These are phyloP conservation scores for Hybognathus amarus DNA, from an alignment of 2,797 vertebrate genomes.

Conservation along the genomic window DNA sequence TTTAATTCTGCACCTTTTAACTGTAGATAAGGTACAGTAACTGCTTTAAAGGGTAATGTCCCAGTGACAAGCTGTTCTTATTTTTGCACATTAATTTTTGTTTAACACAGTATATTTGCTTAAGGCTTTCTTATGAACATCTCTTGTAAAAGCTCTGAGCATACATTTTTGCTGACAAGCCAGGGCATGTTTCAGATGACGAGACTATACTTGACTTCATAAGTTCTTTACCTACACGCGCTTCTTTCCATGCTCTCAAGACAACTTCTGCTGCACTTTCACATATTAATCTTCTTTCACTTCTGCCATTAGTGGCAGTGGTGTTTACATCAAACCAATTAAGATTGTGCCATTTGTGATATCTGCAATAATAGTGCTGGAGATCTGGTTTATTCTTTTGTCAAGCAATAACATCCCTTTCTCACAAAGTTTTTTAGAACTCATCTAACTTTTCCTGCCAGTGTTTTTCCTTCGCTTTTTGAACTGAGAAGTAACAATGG, in stretches of 20 bases:
- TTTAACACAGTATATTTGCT: not conserved
- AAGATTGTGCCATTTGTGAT: not conserved
- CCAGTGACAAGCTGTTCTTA: not conserved
- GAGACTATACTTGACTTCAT: not conserved
- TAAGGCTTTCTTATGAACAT: not conserved
- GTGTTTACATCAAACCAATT: not conserved
- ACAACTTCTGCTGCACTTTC: not conserved
- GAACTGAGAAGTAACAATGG: not conserved
- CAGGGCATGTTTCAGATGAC: not conserved
- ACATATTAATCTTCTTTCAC: not conserved
- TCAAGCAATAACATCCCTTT: not conserved
- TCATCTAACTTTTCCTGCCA: not conserved
- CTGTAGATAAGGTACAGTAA: not conserved
- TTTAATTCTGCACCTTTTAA: not conserved
- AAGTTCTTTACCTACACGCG: conserved; percentile 16
- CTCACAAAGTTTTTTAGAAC: not conserved
- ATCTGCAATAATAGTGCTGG: not conserved
- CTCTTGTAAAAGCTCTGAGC: not conserved
- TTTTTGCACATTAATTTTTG: not conserved
- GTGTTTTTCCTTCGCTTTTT: conserved; percentile 7
- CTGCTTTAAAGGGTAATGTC: not conserved
- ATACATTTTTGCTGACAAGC: conserved; percentile 7
- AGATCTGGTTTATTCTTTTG: not conserved
- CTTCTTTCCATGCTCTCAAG: not conserved
- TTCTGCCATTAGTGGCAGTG: not conserved